Conservation (phyloP, 1,140 invertebrate species). For the Drosophila setifemur region DNA sequence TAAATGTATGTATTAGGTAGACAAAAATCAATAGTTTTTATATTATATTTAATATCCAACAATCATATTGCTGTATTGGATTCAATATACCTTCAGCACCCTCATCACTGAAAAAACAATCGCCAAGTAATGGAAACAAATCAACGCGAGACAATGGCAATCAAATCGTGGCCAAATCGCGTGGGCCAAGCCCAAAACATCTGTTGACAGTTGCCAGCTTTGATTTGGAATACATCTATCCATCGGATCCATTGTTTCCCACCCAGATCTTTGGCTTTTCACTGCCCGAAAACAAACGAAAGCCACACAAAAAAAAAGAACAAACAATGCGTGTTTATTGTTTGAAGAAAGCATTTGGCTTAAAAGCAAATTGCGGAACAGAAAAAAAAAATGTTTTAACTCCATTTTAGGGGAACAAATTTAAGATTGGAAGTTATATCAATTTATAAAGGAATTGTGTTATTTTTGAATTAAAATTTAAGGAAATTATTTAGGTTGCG, state of each 20-base stretch:
- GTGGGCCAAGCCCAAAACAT: slow-evolving; percentile 51
- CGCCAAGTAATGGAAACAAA: slow-evolving; percentile 20
- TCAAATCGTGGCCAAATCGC: slow-evolving; percentile 57
- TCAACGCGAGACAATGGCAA: slow-evolving; percentile 51
- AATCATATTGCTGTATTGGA: neutral
- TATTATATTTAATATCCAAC: neutral
- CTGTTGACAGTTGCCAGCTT: slow-evolving; percentile 34
- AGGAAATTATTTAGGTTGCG: no score
- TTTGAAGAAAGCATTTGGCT: neutral
- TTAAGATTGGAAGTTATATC: no score
- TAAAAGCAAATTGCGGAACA: neutral
- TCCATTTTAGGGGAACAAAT: no score
- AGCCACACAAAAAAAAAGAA: neutral
- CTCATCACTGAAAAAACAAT: no score
- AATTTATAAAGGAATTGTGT: no score
- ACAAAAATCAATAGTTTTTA: neutral
- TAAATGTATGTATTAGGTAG: no score
- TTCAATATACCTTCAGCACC: neutral
- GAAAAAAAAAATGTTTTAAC: neutral
- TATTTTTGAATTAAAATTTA: no score
- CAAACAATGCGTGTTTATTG: slow-evolving; percentile 18
- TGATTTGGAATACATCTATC: slow-evolving; percentile 14
- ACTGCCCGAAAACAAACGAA: neutral
- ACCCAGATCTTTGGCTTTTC: neutral
- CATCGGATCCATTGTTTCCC: slow-evolving; percentile 21